Evolutionary conservation across 2,797 vertebrate genomes (phyloP).

Genomic region (Betta splendens): DNA sequence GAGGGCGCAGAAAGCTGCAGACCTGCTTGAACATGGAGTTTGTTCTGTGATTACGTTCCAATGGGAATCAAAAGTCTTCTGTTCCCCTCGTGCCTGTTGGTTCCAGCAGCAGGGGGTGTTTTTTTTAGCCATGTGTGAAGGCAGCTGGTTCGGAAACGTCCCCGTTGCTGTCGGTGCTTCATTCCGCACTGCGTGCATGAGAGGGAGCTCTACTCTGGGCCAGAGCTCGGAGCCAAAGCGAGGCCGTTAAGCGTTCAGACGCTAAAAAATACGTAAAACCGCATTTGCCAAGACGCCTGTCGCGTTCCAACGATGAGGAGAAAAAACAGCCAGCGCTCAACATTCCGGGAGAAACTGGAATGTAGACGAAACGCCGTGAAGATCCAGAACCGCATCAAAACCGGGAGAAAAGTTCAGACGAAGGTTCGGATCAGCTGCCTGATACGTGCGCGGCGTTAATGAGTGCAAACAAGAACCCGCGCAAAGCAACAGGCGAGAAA

Average conservation of each 20-base stretch:
- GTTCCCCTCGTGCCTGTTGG: not conserved
- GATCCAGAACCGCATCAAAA: conserved; percentile 18
- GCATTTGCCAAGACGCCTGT: not conserved
- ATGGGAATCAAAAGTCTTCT: not conserved
- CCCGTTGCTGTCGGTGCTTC: not conserved
- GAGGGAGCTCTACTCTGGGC: not conserved
- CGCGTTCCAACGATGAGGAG: conserved; percentile 1
- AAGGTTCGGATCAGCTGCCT: conserved; percentile 4
- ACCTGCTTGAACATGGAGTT: no score
- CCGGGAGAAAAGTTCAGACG: conserved; percentile 11
- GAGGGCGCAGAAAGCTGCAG: no score
- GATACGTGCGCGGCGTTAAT: conserved; percentile 12
- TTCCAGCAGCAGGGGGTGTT: not conserved
- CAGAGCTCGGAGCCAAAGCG: not conserved
- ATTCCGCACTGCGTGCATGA: not conserved
- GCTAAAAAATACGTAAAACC: not conserved
- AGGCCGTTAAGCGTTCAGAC: not conserved
- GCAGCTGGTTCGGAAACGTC: not conserved
- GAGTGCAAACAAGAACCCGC: conserved; percentile 6
- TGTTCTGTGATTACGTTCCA: no score
- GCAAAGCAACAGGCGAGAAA: no score
- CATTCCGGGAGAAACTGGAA: not conserved
- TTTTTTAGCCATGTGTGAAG: not conserved
- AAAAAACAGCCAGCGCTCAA: not conserved
- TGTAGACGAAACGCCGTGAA: conserved; percentile 2